phyloP scores from a whole-genome alignment of 2,113 vertebrate genomes.

The Thomomys bottae region DNA sequence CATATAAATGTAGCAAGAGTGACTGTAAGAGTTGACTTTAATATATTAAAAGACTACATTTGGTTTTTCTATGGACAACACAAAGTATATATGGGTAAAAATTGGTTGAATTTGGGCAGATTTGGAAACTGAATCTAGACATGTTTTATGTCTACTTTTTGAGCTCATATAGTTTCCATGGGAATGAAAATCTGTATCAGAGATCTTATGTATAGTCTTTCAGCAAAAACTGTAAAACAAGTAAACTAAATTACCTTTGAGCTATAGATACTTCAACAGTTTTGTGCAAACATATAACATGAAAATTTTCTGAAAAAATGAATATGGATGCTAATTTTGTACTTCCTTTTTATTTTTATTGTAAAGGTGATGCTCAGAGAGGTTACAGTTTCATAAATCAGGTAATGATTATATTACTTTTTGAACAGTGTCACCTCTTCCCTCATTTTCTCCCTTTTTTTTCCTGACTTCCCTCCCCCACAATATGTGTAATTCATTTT shows the following conservation, averaged over 20 bases:
- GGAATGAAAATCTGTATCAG: neutral
- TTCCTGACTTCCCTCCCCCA: too few relatives aligned
- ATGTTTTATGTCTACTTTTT: neutral
- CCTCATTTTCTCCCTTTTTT: too few relatives aligned
- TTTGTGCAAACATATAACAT: slow-evolving; percentile 11
- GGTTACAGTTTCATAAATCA: too few relatives aligned
- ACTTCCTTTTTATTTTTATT: neutral
- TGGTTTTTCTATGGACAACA: neutral
- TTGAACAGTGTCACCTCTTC: too few relatives aligned
- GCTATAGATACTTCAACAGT: neutral
- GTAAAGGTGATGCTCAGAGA: too few relatives aligned
- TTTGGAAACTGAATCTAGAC: neutral
- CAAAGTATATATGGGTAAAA: slow-evolving; percentile 21
- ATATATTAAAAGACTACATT: neutral
- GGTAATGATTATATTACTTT: too few relatives aligned
- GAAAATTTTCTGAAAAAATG: neutral
- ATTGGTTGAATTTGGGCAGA: neutral
- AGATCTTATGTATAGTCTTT: slow-evolving; percentile 6
- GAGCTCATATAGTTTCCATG: neutral
- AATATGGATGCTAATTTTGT: neutral
- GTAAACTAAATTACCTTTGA: neutral
- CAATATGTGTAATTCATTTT: too few relatives aligned
- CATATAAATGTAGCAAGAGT: neutral
- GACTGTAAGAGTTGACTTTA: neutral
- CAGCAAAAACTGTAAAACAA: slow-evolving; percentile 16